Conservation (phyloP, 2,888 invertebrate species). For the Cryptocheilus praepositus region DNA sequence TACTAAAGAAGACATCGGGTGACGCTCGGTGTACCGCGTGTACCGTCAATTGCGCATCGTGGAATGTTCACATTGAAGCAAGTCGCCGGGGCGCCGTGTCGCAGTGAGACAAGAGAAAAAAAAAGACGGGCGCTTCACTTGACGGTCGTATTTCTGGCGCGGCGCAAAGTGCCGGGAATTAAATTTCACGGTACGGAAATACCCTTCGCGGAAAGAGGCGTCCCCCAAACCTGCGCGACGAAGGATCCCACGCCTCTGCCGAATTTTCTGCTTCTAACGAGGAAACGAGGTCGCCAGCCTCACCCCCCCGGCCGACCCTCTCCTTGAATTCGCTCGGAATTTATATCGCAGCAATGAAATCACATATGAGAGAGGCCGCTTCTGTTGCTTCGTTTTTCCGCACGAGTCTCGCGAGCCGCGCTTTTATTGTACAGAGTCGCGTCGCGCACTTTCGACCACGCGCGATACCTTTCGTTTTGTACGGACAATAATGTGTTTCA, state of each 20-base stretch:
- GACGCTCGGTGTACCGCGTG: neutral
- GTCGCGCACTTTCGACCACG: too few species aligned
- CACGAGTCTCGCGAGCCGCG: too few species aligned
- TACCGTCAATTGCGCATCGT: neutral
- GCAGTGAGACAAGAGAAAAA: conserved; percentile 37
- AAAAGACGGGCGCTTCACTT: conserved; percentile 43
- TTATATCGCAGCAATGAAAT: too few species aligned
- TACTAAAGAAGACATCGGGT: neutral
- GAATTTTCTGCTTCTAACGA: conserved; percentile 25
- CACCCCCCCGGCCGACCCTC: too few species aligned
- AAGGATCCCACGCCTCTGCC: too few species aligned
- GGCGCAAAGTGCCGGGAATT: conserved; percentile 56
- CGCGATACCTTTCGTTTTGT: neutral
- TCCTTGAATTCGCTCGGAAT: too few species aligned
- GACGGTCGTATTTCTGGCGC: conserved; percentile 45
- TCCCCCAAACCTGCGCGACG: conserved; percentile 4
- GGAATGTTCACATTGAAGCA: too few species aligned
- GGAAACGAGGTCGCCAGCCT: conserved; percentile 22
- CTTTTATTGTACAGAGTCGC: too few species aligned
- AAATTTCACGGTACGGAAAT: conserved; percentile 53
- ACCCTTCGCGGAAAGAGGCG: conserved; percentile 29
- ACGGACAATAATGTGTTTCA: neutral
- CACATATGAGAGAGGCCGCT: too few species aligned
- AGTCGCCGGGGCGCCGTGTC: too few species aligned
- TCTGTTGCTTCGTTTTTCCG: too few species aligned